Evolutionary conservation across 2,113 vertebrate species (phyloP), one percentile per base, ranked within the genome.

Genomic region (Ageneiosus marmoratus): DNA sequence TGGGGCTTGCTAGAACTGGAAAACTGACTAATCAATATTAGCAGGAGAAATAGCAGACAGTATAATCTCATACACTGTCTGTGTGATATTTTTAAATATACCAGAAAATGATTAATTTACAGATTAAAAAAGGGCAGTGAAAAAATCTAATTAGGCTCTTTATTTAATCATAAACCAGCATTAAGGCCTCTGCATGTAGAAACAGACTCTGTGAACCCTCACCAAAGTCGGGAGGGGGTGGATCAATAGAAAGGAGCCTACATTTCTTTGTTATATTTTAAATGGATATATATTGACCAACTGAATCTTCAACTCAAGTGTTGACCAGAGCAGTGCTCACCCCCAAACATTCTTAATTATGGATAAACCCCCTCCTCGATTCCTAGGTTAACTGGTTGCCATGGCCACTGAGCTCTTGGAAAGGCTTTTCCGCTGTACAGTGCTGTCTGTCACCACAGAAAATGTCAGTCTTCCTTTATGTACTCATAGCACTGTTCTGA

Each of bases 341-440:
- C 58, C 76, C 80, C 77, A 86, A 87, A 89, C 81, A 83, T 81
- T 82, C 83, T 86, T 89, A 89, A 89, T 89, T 89, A 89, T 89
- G 86, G 86, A 89, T 87, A 89, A 78, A 0, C 72, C 72, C 84
- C 77, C 32, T 56, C 51, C 56, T 27, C 65, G 58, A 81, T 81
- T 85, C 83, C 83, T 74, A 56, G 81, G 88, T 81, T 86, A 88
- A 87, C 80, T 70, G n/a, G 88, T 89, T 89, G 87, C 87, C 88
- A 89, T 89, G 87, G 88, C 73, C 85, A 89, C 88, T 41, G 56
- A 55, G 79, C 85, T 87, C 85, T 89, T 79, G 83, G 83, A 84
- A 84, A 84, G 77, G 72, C 77, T 83, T 79, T 83, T 86, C 79
- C 82, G 70, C 81, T 67, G n/a, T 85, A 53, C 73, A 56, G 56